phyloP scores from a whole-genome alignment of 1,140 invertebrate species.

The Lepidotrigona ventralis region DNA sequence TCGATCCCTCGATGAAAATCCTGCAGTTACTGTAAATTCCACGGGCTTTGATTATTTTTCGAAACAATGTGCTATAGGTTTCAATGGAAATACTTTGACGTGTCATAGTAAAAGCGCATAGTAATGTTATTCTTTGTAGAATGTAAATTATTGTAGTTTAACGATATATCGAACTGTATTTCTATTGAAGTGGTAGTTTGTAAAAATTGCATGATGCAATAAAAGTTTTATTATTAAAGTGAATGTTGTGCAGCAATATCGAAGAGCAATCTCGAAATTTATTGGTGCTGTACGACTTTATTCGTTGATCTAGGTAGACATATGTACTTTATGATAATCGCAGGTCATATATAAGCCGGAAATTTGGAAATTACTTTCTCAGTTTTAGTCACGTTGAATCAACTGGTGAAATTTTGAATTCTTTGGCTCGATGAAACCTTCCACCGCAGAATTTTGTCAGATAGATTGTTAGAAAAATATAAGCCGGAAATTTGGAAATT shows the following conservation, averaged over 20 bases:
- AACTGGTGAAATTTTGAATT: too few relatives aligned
- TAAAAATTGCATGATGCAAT: neutral
- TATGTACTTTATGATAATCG: neutral
- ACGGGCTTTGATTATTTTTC: neutral
- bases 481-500: neutral
- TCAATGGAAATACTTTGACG: too few relatives aligned
- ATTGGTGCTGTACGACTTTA: neutral
- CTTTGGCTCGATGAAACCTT: too few relatives aligned
- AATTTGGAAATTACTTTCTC: neutral
- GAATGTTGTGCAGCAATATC: neutral
- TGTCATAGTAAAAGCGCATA: conserved; percentile 1
- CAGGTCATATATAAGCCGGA: neutral
- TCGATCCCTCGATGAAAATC: neutral
- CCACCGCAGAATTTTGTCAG: too few relatives aligned
- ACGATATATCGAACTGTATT: neutral
- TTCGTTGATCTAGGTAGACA: neutral
- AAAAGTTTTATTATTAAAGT: conserved; percentile 7
- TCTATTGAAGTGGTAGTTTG: conserved; percentile 11
- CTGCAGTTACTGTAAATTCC: too few relatives aligned
- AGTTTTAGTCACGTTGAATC: too few relatives aligned
- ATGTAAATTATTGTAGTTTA: conserved; percentile 5
- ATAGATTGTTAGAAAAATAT: neutral
- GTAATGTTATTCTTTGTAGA: neutral
- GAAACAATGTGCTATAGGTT: neutral
- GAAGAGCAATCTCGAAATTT: neutral